phyloP scores from a whole-genome alignment of 1,140 invertebrate species.

The Drosophila trapezifrons region DNA sequence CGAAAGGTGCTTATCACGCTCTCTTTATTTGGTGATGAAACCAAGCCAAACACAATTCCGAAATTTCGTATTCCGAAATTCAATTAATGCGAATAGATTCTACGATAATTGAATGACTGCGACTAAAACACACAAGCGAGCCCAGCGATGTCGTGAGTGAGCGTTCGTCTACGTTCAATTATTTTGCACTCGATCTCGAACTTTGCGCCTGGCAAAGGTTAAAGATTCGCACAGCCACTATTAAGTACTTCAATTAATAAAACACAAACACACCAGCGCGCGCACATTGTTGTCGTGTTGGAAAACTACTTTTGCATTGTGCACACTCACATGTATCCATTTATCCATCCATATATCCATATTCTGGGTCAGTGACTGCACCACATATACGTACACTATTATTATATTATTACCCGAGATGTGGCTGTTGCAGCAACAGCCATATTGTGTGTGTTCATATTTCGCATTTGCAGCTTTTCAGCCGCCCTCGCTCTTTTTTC shows the following conservation, averaged over 20 bases:
- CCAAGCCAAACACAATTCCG: conserved; percentile 21
- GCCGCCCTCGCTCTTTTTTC: conserved; percentile 31
- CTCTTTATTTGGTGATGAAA: conserved; percentile 18
- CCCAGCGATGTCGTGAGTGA: conserved; percentile 22
- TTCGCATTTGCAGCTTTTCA: conserved; percentile 8
- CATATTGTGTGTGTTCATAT: conserved; percentile 55
- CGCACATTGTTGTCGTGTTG: conserved; percentile 31
- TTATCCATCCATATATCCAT: conserved; percentile 18
- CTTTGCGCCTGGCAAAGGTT: conserved; percentile 71
- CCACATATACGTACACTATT: conserved; percentile 33
- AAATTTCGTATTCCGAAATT: conserved; percentile 41
- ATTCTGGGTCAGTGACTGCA: conserved; percentile 77
- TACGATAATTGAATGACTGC: conserved; percentile 68
- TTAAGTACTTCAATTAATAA: conserved; percentile 62
- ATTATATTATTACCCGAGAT: conserved; percentile 49
- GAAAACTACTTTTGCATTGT: conserved; percentile 73
- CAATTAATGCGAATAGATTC: conserved; percentile 67
- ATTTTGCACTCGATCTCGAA: conserved; percentile 77
- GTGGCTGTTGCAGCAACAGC: conserved; percentile 30
- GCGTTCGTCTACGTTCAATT: conserved; percentile 57
- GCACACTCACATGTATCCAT: neutral
- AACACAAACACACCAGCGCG: conserved; percentile 20
- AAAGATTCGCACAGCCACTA: conserved; percentile 55
- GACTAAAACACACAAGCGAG: conserved; percentile 1
- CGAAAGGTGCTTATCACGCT: conserved; percentile 27